Percentiles rank a stretch among this genome's conserved stretches.
Evolutionary conservation across 2,797 vertebrate genomes (phyloP).

Genomic region (Anabas testudineus): DNA sequence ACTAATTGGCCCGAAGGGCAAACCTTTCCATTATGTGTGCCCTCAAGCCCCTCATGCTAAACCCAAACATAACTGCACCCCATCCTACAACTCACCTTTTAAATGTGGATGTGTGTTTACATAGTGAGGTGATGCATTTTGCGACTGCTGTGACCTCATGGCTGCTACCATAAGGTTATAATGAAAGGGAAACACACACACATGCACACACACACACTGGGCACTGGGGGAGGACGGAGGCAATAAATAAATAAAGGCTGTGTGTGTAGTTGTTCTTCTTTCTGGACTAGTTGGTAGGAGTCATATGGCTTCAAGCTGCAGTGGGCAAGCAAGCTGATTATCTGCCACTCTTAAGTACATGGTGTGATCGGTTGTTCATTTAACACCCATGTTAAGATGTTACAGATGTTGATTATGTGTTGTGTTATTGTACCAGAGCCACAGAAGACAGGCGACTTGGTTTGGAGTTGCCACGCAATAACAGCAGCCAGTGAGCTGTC

Average conservation of each 20-base stretch:
- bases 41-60: slow-evolving; percentile 20
- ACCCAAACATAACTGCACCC: slow-evolving; percentile 40
- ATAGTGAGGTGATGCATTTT: slow-evolving; percentile 66
- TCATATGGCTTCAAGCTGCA: slow-evolving; percentile 12
- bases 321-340: not conserved
- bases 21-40: slow-evolving; percentile 16
- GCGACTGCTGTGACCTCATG: slow-evolving; percentile 68
- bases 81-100: slow-evolving; percentile 45
- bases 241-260: slow-evolving; percentile 47
- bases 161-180: slow-evolving; percentile 53
- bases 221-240: slow-evolving; percentile 2
- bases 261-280: slow-evolving; percentile 31
- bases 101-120: slow-evolving; percentile 59
- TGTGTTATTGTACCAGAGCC: not conserved
- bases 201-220: not conserved
- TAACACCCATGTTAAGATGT: not conserved
- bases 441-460: not conserved
- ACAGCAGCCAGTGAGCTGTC: not conserved
- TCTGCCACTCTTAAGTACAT: not conserved
- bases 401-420: not conserved
- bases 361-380: not conserved
- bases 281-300: slow-evolving; percentile 47
- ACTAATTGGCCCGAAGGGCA: slow-evolving; percentile 24
- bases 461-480: not conserved
- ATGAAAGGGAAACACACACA: slow-evolving; percentile 49